Base-by-base conservation (phyloP, 2,113 vertebrate species). In the Ariopsis seemanni region DNA sequence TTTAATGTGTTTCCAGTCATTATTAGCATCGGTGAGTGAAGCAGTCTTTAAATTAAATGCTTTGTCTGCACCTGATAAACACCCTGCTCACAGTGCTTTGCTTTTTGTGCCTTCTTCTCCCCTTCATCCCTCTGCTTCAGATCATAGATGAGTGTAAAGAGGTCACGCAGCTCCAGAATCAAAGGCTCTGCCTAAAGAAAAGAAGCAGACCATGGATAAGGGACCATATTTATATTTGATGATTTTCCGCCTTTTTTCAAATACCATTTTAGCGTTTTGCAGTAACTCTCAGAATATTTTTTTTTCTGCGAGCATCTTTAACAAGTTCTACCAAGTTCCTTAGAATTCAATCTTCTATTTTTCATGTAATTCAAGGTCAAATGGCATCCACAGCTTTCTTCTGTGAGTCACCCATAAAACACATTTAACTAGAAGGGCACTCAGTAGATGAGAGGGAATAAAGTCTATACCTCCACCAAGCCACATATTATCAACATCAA, bases 101-200 rank as follows among this genome's bases (percentile, higher is more conserved):
- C 97, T 93, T 99, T 99, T 93, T 98, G 97, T 90, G 97, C 96
- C 94, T 99, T 99, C 94, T 99, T 99, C 94, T 99, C 97, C 93
- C 97, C 91, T 93, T 99, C 98, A 95, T 99, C 97, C 88, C 97
- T 96, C 93, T 99, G 98, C 91, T 98, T 99, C 93, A 99, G 95
- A 94, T 99, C 98, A 27, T 97, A 99, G 93, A 99, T 97, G 91
- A 99, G 97, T 85, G 99, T 98, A 94, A 99, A 99, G 91, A 99
- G 97, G 94, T 99, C 98, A 89, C 97, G 93, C 91, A 99, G 95
- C 94, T 99, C 98, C 92, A 99, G 95, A 91, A 99, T 99, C 86
- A 99, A 97, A 87, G 97, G 97, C 93, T 99, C 98, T 50, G 98
- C 98, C 98, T 99, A 89, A 18, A 3, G 71, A 27, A 42, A 5